Evolutionary conservation across 2,888 invertebrate genomes (phyloP).

Genomic region (Parnassius glacialis): DNA sequence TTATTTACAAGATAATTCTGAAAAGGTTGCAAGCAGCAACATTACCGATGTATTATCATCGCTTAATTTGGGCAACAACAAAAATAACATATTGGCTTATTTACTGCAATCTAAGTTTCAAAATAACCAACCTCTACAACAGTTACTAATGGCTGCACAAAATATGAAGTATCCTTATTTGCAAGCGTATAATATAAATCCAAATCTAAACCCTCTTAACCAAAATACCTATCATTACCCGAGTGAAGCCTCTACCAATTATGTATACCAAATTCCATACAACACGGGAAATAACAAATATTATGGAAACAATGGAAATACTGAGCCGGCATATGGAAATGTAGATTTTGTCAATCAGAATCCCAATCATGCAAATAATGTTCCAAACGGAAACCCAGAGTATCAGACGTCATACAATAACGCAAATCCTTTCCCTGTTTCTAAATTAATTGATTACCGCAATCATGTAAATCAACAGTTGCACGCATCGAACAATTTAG

Average conservation of each 20-base stretch:
- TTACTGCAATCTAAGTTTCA: constrained; percentile 4
- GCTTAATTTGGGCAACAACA: constrained; percentile 2
- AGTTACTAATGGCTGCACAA: not conserved
- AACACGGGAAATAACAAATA: not conserved
- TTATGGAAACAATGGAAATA: not conserved
- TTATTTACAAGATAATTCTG: constrained; percentile 3
- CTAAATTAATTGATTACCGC: constrained; percentile 19
- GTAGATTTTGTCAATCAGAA: constrained; percentile 2
- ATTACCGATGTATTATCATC: constrained; percentile 2
- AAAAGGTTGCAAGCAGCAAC: not conserved
- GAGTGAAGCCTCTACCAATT: not conserved
- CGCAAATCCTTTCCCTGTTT: constrained; percentile 14
- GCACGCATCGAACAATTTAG: constrained; percentile 26
- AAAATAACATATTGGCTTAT: not conserved
- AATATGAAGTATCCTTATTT: not conserved
- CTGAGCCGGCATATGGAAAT: constrained; percentile 5
- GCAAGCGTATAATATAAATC: constrained; percentile 3
- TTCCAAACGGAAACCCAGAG: not conserved
- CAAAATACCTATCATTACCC: not conserved
- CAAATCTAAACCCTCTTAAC: not conserved
- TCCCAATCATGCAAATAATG: constrained; percentile 22
- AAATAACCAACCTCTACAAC: not conserved
- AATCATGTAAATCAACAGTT: constrained; percentile 24
- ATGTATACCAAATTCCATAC: constrained; percentile 4
- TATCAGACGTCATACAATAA: constrained; percentile 2